phyloP scores from a whole-genome alignment of 1,140 invertebrate species.

The Anastrepha obliqua region DNA sequence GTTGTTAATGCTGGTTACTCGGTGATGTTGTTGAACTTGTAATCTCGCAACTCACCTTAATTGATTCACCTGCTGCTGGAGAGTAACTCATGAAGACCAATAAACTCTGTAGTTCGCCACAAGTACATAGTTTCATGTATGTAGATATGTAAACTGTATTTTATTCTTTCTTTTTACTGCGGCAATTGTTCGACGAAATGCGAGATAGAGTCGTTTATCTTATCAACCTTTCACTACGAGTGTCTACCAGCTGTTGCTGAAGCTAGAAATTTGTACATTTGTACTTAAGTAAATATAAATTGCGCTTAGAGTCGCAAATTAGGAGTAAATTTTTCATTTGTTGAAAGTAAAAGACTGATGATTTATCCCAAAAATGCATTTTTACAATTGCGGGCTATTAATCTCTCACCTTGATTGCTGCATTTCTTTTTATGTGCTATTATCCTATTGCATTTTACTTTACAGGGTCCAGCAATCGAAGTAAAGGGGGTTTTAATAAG shows the following conservation, averaged over 20 bases:
- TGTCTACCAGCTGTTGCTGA: background rate
- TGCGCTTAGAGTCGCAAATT: no score
- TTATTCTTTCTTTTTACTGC: background rate
- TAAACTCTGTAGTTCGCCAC: constrained; percentile 4
- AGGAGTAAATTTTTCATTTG: no score
- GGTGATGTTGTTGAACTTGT: background rate
- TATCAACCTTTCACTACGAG: background rate
- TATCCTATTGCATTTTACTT: no score
- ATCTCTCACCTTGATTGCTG: no score
- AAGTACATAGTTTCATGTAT: background rate
- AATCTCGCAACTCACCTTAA: background rate
- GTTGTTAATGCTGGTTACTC: background rate
- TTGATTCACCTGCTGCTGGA: background rate
- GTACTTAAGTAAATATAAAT: background rate
- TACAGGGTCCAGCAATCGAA: no score
- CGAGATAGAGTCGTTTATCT: background rate
- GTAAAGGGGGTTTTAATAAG: no score
- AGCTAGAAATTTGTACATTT: background rate
- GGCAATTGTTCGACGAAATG: no score
- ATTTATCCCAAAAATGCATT: no score
- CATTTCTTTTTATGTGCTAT: no score
- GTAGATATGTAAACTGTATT: background rate
- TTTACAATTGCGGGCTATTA: no score
- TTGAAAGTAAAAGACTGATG: no score
- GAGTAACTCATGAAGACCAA: constrained; percentile 5